Evolutionary conservation across 2,888 invertebrate genomes (phyloP), one percentile per base, ranked within the genome.

Genomic region (Ennomos quercinarius): DNA sequence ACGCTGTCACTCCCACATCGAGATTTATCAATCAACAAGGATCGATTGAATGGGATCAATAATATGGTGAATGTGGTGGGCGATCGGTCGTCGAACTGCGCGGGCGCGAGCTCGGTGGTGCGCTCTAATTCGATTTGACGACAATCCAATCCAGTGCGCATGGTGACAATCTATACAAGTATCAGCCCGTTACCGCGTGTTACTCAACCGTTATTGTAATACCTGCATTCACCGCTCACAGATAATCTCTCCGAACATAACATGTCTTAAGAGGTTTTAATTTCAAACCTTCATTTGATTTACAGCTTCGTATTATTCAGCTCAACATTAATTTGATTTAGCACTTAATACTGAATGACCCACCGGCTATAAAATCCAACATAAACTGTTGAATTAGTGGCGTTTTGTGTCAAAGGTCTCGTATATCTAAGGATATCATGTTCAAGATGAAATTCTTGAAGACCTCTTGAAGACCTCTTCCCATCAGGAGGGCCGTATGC

Each of bases 81-180:
- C 91, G 91, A 85, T 74, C 90, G 91, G 91, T 92, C 91, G 90
- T 79, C 89, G 91, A 91, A 90, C 91, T 91, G 91, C 91, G 91
- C 91, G 89, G 89, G 91, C 89, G 90, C 87, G 73, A 75, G 78
- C 80, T 78, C 79, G 74, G 79, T 83, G 88, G 86, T 84, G 82
- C 76, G 86, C 84, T 90, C 91, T 89, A 91, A 90, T 91, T 91
- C 83, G 86, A 88, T 90, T 89, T 88, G 86, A 89, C 83, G 86
- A 90, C 88, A 87, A 85, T 81, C 83, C 88, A 87, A 85, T 81
- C 83, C 82, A 87, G 74, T 81, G 83, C 83, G 78, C 83, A 82
- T 81, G 72, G 72, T 80, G 78, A 77, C 50, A 46, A 42, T 80
- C 79, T 72, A 72, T 74, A 75, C 66, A 63, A 73, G 27, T 27